These are phyloP conservation scores for Pterostichus niger DNA, from an alignment of 2,888 invertebrate genomes.

Conservation along the genomic window DNA sequence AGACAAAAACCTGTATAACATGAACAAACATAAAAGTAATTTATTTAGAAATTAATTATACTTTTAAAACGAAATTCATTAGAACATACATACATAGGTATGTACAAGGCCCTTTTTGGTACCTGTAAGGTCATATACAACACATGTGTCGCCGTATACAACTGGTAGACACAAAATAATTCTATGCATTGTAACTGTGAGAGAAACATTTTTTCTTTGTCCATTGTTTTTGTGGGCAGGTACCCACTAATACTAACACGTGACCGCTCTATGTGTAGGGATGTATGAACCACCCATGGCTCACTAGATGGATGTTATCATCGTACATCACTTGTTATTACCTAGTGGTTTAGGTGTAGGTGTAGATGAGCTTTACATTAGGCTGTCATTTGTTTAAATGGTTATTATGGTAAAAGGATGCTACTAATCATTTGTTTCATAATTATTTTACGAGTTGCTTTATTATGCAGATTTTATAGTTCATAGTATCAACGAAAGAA, in stretches of 20 bases:
- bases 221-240: slow-evolving; percentile 7
- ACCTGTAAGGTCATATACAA: not conserved
- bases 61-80: not conserved
- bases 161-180: no score
- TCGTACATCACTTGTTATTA: slow-evolving; percentile 37
- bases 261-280: not conserved
- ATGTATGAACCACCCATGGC: slow-evolving; percentile 4
- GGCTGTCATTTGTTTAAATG: slow-evolving; percentile 13
- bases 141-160: not conserved
- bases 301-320: slow-evolving; percentile 21
- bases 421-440: not conserved
- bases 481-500: no score
- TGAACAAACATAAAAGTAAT: slow-evolving; percentile 17
- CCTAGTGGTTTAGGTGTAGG: slow-evolving; percentile 3
- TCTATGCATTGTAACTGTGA: not conserved
- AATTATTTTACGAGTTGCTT: no score
- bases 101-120: slow-evolving; percentile 2
- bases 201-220: slow-evolving; percentile 22
- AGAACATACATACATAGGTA: no score
- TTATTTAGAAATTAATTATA: slow-evolving; percentile 21
- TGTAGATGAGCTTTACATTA: not conserved
- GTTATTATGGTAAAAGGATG: slow-evolving; percentile 1
- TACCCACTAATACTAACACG: not conserved
- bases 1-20: not conserved
- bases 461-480: no score